phyloP scores from a whole-genome alignment of 2,888 invertebrate genomes.

The Ormyrus nitidulus region DNA sequence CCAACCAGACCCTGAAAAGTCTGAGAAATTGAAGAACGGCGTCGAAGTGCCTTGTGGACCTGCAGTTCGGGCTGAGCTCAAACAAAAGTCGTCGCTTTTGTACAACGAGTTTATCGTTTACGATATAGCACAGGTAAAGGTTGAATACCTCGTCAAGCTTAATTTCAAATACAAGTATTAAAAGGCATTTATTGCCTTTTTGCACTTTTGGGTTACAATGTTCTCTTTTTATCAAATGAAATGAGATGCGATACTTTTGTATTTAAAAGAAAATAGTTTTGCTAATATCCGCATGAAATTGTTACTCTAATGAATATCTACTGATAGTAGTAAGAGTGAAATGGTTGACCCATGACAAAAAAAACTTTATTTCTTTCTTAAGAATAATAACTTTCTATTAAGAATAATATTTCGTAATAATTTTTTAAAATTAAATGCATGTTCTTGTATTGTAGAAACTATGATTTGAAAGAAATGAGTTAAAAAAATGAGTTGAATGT shows the following conservation, averaged over 20 bases:
- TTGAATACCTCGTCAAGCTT: slow-evolving; percentile 90
- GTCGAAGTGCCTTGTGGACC: slow-evolving; percentile 88
- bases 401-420: no score
- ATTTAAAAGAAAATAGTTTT: not conserved
- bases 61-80: slow-evolving; percentile 75
- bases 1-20: slow-evolving; percentile 85
- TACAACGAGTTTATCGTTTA: slow-evolving; percentile 98
- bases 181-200: not conserved
- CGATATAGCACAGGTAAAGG: slow-evolving; percentile 94
- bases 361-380: not conserved
- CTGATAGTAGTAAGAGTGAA: no score
- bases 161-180: slow-evolving; percentile 89
- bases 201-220: not conserved
- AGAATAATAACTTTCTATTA: no score
- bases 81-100: slow-evolving; percentile 79
- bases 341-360: not conserved
- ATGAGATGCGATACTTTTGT: not conserved
- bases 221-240: not conserved
- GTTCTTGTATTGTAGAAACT: no score
- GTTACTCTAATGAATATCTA: no score
- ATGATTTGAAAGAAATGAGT: no score
- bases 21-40: slow-evolving; percentile 80
- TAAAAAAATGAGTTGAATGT: no score
- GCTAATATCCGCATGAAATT: slow-evolving; percentile 1
- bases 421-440: no score